phyloP scores from a whole-genome alignment of 2,797 vertebrate genomes.

The Enteromius fasciolatus region DNA sequence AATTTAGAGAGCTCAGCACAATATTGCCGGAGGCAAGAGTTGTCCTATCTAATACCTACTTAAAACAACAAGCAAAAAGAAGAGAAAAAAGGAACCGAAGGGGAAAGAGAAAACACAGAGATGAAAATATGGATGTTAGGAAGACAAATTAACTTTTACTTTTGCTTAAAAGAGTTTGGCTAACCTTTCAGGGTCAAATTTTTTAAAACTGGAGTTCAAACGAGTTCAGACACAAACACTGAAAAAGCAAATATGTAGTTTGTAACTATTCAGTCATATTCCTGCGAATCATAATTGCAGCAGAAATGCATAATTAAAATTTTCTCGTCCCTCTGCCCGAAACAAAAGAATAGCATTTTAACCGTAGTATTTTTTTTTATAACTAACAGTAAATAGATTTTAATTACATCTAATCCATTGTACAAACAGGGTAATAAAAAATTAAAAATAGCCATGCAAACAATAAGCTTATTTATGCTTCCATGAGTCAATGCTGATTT shows the following conservation, averaged over 20 bases:
- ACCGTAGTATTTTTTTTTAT: too few species aligned
- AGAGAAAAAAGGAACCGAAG: not conserved
- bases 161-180: constrained; percentile 6
- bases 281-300: not conserved
- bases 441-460: not conserved
- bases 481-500: not conserved
- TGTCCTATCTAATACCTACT: constrained; percentile 59
- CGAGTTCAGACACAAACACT: not conserved
- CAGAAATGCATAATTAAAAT: constrained; percentile 24
- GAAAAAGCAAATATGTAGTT: constrained; percentile 15
- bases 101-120: constrained; percentile 18
- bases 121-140: constrained; percentile 13
- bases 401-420: not conserved
- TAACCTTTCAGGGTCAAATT: constrained; percentile 5
- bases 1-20: constrained; percentile 57
- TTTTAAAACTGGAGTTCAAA: constrained; percentile 9
- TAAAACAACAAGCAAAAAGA: constrained; percentile 41
- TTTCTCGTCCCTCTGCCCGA: not conserved
- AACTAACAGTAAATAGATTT: not conserved
- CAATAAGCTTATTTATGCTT: not conserved
- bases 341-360: constrained; percentile 9
- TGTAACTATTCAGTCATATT: not conserved
- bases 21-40: constrained; percentile 53
- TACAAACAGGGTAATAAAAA: not conserved
- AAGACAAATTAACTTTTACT: constrained; percentile 22